These are phyloP conservation scores for Orthonevra nobilis DNA, from an alignment of 2,888 invertebrate genomes.

Conservation along the genomic window DNA sequence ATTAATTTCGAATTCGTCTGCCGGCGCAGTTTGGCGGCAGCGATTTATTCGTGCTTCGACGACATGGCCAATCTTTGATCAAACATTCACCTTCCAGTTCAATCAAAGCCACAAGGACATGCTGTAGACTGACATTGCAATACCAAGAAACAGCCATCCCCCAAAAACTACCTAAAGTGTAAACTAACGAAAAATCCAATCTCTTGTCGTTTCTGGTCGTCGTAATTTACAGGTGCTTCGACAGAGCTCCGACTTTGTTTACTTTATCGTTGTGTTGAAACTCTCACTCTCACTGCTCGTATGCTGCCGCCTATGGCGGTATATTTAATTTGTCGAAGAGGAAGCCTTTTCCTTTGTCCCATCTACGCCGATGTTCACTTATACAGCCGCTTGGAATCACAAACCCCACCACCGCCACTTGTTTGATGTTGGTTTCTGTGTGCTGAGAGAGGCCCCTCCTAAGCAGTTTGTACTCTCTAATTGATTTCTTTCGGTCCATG, in stretches of 20 bases:
- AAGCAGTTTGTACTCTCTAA: no score
- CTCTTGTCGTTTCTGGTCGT: constrained; percentile 24
- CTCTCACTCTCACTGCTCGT: background rate
- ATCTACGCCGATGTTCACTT: constrained; percentile 26
- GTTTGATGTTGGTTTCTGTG: background rate
- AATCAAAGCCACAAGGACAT: constrained; percentile 42
- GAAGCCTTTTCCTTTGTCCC: constrained; percentile 44
- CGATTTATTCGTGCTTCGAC: no score
- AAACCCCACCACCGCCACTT: no score
- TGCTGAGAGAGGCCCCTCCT: background rate
- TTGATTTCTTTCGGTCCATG: background rate
- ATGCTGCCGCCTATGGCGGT: constrained; percentile 11
- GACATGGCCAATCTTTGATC: constrained; percentile 34
- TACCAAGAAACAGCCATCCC: constrained; percentile 36
- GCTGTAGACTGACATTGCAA: background rate
- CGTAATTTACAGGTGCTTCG: background rate
- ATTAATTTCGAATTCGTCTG: no score
- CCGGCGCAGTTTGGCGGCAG: no score
- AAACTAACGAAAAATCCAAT: constrained; percentile 56
- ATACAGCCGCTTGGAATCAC: constrained; percentile 29
- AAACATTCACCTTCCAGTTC: constrained; percentile 44
- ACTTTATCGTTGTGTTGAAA: constrained; percentile 40
- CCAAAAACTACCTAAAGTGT: constrained; percentile 16
- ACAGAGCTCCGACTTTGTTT: constrained; percentile 19
- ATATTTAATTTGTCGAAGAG: constrained; percentile 61